Percentiles rank a stretch among this genome's conserved stretches.
phyloP scores from a whole-genome alignment of 2,888 invertebrate genomes.

The Caenorhabditis zanzibari region DNA sequence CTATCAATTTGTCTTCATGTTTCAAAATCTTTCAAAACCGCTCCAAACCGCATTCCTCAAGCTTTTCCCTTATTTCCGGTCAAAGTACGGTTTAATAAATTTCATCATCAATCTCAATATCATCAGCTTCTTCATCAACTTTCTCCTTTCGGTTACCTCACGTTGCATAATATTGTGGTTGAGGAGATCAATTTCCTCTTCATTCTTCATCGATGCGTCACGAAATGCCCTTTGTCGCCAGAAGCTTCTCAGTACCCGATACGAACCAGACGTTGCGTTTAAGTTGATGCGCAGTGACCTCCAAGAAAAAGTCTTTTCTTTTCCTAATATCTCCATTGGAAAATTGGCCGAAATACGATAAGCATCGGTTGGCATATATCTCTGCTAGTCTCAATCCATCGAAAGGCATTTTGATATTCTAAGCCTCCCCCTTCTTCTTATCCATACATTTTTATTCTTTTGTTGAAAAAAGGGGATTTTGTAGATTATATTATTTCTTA shows the following conservation, averaged over 20 bases:
- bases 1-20: background rate
- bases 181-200: conserved; percentile 21
- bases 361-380: conserved; percentile 33
- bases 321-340: conserved; percentile 1
- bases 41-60: background rate
- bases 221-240: conserved; percentile 26
- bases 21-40: background rate
- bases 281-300: conserved; percentile 48
- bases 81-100: conserved; percentile 9
- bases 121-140: conserved; percentile 14
- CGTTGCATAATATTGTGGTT: conserved; percentile 50
- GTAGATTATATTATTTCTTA: conserved; percentile 13
- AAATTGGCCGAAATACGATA: conserved; percentile 29
- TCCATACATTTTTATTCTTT: conserved; percentile 24
- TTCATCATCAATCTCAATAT: conserved; percentile 12
- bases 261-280: conserved; percentile 42
- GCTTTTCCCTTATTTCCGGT: conserved; percentile 2
- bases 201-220: conserved; percentile 51
- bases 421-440: background rate
- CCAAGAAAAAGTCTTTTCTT: conserved; percentile 21
- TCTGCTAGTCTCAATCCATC: conserved; percentile 3
- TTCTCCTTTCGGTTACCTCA: conserved; percentile 31
- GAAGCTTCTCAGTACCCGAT: conserved; percentile 34
- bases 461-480: conserved; percentile 8
- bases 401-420: conserved; percentile 23